phyloP scores from a whole-genome alignment of 2,113 vertebrate genomes.

The Daboia siamensis region DNA sequence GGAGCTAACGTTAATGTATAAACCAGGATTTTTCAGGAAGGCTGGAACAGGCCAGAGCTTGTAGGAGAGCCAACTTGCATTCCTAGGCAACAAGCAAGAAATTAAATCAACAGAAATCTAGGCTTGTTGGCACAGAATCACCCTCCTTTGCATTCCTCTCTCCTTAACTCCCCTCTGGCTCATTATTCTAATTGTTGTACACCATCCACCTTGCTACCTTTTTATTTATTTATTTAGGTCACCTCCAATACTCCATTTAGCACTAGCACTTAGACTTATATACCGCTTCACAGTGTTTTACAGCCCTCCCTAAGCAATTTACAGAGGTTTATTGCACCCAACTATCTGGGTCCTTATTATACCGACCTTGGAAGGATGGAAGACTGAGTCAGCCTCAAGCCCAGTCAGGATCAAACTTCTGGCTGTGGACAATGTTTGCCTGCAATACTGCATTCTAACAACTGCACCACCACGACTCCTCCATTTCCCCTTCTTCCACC shows the following conservation, averaged over 20 bases:
- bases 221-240: neutral
- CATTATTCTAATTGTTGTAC: neutral
- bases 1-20: slow-evolving; percentile 15
- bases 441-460: neutral
- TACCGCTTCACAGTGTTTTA: neutral
- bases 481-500: neutral
- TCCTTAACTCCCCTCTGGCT: neutral
- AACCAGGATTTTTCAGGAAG: slow-evolving; percentile 22
- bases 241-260: neutral
- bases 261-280: neutral
- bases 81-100: slow-evolving; percentile 11
- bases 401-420: neutral
- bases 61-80: slow-evolving; percentile 2
- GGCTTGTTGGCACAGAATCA: neutral
- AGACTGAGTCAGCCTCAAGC: neutral
- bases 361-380: neutral
- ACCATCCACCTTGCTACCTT: neutral
- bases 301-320: neutral
- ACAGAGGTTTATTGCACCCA: neutral
- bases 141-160: neutral
- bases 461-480: neutral
- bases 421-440: neutral
- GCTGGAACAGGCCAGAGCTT: slow-evolving; percentile 7
- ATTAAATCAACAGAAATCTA: slow-evolving; percentile 13
- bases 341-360: neutral